Evolutionary conservation across 1,140 invertebrate genomes (phyloP).

Genomic region (Pentalonia nigronervosa): DNA sequence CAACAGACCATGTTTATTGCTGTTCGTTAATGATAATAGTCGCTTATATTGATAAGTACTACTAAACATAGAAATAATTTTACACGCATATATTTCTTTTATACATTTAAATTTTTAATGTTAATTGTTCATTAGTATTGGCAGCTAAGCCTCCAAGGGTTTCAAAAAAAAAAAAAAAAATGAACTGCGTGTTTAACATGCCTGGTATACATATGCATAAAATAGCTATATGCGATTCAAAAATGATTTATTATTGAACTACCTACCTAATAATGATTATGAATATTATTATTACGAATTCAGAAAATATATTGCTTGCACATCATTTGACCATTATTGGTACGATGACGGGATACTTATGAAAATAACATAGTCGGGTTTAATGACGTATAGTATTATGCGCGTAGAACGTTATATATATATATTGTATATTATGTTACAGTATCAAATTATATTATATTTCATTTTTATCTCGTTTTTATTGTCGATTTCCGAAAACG

Average conservation of each 20-base stretch:
- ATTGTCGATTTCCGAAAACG: neutral
- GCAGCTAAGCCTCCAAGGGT: no score
- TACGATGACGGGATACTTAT: neutral
- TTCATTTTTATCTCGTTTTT: neutral
- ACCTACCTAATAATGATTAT: neutral
- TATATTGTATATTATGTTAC: neutral
- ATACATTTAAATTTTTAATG: no score
- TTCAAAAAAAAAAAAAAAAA: no score
- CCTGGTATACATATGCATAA: no score
- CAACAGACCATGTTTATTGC: no score
- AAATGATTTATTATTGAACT: neutral
- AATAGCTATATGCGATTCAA: neutral
- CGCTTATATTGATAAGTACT: no score
- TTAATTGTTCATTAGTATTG: no score
- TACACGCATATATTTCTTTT: no score
- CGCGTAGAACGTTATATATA: neutral
- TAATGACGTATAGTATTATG: neutral
- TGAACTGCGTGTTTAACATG: no score
- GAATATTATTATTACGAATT: neutral
- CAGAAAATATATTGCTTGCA: neutral
- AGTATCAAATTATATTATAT: neutral
- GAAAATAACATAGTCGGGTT: neutral
- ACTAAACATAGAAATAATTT: no score
- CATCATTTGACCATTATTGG: neutral
- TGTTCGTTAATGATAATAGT: no score